A percentile compares a stretch with the other conserved stretches of the same genome.
Conservation (phyloP, 1,140 invertebrate genomes). For the Lucilia cuprina region DNA sequence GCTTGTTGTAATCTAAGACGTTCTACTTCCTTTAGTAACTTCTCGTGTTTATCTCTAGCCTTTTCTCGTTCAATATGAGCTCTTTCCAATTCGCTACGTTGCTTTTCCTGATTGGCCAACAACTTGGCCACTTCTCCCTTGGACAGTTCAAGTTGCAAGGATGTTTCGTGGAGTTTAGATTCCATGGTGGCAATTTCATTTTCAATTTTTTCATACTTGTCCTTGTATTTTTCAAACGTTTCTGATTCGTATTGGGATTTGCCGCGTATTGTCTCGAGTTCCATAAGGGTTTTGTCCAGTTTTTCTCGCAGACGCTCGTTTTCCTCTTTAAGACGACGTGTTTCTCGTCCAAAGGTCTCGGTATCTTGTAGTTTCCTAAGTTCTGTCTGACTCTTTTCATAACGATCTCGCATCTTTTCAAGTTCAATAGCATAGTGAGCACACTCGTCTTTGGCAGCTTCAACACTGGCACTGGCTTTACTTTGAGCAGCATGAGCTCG, state of each 20-base stretch:
- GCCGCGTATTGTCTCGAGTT: conserved; percentile 79
- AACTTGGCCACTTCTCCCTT: conserved; percentile 79
- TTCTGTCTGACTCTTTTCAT: conserved; percentile 83
- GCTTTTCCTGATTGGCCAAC: conserved; percentile 76
- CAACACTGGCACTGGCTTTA: conserved; percentile 82
- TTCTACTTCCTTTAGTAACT: conserved; percentile 68
- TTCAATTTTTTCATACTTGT: conserved; percentile 76
- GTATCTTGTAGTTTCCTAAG: conserved; percentile 79
- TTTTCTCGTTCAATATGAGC: conserved; percentile 86
- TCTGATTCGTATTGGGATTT: conserved; percentile 90
- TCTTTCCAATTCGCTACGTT: conserved; percentile 77
- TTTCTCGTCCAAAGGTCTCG: conserved; percentile 74
- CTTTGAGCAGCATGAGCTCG: conserved; percentile 80
- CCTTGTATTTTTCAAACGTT: conserved; percentile 79
- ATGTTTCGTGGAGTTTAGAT: conserved; percentile 78
- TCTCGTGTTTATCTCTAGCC: conserved; percentile 82
- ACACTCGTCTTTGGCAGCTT: conserved; percentile 89
- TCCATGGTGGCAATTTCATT: conserved; percentile 79
- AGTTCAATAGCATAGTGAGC: conserved; percentile 84
- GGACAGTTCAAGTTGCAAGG: conserved; percentile 79
- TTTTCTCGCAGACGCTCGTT: conserved; percentile 83
- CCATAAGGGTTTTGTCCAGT: conserved; percentile 79
- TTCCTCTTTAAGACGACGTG: conserved; percentile 79
- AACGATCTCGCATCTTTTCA: conserved; percentile 90
- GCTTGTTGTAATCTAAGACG: conserved; percentile 58